Evolutionary conservation across 2,113 vertebrate genomes (phyloP).

Genomic region (Merops nubicus): DNA sequence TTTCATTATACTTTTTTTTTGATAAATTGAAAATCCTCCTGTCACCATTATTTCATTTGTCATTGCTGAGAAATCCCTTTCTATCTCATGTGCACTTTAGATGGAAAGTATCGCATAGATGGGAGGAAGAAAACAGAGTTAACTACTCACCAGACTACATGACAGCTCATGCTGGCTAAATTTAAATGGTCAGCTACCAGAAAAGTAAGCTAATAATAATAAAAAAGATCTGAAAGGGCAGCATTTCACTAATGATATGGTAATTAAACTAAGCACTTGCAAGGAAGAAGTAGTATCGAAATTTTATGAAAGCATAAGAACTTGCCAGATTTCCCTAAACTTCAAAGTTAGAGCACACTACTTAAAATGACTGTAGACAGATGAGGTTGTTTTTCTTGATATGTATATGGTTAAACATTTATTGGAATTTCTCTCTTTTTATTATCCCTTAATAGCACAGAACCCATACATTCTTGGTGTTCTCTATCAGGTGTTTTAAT

Average conservation of each 20-base stretch:
- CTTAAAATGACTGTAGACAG: neutral
- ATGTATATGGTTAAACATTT: neutral
- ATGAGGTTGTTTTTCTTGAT: neutral
- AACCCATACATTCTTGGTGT: neutral
- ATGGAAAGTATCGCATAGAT: neutral
- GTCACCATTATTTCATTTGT: constrained; percentile 25
- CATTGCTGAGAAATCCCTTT: neutral
- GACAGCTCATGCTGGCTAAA: neutral
- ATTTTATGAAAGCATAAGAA: constrained; percentile 1
- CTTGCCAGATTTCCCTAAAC: neutral
- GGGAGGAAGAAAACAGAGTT: neutral
- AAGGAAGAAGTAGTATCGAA: neutral
- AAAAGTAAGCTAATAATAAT: neutral
- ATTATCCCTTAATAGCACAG: neutral
- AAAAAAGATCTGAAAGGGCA: neutral
- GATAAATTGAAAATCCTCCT: constrained; percentile 39
- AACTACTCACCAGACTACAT: neutral
- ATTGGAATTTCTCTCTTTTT: neutral
- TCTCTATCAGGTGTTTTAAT: neutral
- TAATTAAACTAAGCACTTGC: constrained; percentile 20
- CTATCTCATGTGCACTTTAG: neutral
- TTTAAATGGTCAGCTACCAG: neutral
- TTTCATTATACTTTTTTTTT: constrained; percentile 23
- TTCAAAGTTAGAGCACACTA: neutral
- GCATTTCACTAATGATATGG: neutral